Percentiles rank a stretch among this genome's conserved stretches.
phyloP scores from a whole-genome alignment of 2,113 vertebrate species.

The Eublepharis macularius region DNA sequence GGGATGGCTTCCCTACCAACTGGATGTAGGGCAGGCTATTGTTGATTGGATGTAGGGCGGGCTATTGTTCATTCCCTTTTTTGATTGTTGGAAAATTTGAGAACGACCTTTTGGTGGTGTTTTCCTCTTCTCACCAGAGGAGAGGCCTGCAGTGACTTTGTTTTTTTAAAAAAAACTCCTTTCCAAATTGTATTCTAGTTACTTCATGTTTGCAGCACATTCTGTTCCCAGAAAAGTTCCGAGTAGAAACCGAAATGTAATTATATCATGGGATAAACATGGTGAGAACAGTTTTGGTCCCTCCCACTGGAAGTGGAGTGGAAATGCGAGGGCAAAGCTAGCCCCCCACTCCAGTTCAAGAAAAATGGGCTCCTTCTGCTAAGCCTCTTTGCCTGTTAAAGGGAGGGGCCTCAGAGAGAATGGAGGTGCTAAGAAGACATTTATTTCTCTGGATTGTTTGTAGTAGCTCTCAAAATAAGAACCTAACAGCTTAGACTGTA shows the following conservation, averaged over 20 bases:
- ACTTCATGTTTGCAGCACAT: neutral
- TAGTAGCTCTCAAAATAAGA: no score
- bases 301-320: neutral
- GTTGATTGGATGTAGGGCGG: neutral
- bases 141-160: neutral
- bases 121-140: neutral
- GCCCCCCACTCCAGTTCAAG: neutral
- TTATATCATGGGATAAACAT: no score
- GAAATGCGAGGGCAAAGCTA: neutral
- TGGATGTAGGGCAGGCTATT: neutral
- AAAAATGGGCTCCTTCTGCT: neutral
- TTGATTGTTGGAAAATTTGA: neutral
- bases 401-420: no score
- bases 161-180: neutral
- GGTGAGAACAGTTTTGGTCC: no score
- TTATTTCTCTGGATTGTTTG: no score
- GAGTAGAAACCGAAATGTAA: no score
- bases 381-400: neutral
- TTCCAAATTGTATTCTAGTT: no score
- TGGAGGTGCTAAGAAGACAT: no score
- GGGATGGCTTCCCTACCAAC: neutral
- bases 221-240: neutral
- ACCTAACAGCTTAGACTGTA: no score
- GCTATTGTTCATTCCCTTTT: neutral
- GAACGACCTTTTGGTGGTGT: neutral